Evolutionary conservation across 2,888 invertebrate species (phyloP).

Genomic region (Thera obeliscata): DNA sequence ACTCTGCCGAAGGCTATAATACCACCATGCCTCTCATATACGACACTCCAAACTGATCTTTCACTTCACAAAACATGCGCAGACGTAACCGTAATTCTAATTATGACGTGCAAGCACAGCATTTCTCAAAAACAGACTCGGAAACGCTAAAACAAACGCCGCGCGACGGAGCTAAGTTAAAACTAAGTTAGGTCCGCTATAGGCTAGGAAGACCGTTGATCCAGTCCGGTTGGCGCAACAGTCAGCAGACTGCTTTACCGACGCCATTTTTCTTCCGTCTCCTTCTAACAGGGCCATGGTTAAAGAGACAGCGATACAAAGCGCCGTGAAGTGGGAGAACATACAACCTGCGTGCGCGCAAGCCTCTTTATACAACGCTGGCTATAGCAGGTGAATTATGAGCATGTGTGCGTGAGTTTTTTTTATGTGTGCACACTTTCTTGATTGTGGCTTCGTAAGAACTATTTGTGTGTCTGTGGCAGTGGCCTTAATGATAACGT

Average conservation of each 20-base stretch:
- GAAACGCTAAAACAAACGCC: conserved; percentile 70
- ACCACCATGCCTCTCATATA: conserved; percentile 51
- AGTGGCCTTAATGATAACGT: conserved; percentile 71
- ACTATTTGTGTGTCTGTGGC: conserved; percentile 22
- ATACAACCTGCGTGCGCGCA: conserved; percentile 77
- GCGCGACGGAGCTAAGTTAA: conserved; percentile 74
- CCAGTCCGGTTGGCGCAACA: conserved; percentile 79
- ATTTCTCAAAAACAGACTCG: conserved; percentile 66
- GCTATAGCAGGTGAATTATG: conserved; percentile 77
- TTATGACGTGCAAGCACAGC: conserved; percentile 69
- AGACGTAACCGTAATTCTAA: conserved; percentile 59
- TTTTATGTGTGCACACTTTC: conserved; percentile 66
- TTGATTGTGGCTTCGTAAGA: conserved; percentile 54
- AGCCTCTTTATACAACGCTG: conserved; percentile 75
- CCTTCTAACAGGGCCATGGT: conserved; percentile 46
- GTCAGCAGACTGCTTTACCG: conserved; percentile 71
- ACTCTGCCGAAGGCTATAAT: conserved; percentile 69
- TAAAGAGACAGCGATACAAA: conserved; percentile 58
- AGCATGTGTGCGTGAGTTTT: conserved; percentile 65
- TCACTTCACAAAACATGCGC: conserved; percentile 58
- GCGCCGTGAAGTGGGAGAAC: conserved; percentile 68
- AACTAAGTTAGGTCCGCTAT: conserved; percentile 80
- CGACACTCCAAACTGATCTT: conserved; percentile 52
- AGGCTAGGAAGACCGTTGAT: conserved; percentile 83
- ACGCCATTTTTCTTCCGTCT: conserved; percentile 56